Percentiles rank a stretch among this genome's conserved stretches.
These are phyloP conservation scores for Oreotrochilus melanogaster DNA, from an alignment of 2,113 vertebrate genomes.

Conservation along the genomic window DNA sequence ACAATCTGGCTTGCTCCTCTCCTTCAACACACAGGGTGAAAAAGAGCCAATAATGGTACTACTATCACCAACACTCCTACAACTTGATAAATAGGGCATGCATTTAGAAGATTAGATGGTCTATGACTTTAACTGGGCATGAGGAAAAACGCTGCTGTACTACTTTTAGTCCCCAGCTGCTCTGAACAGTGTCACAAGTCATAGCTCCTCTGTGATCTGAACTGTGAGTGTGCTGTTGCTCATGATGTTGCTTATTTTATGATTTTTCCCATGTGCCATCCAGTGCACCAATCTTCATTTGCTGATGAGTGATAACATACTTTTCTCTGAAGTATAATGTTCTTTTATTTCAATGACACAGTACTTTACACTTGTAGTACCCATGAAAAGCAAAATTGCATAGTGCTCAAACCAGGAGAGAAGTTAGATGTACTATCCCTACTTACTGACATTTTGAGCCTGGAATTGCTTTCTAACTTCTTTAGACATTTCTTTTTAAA, in stretches of 20 bases:
- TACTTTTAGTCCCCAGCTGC: neutral
- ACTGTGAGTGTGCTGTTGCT: neutral
- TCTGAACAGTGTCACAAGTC: neutral
- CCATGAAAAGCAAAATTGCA: neutral
- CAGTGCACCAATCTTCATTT: neutral
- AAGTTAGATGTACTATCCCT: neutral
- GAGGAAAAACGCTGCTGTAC: neutral
- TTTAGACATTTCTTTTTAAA: neutral
- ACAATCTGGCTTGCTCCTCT: neutral
- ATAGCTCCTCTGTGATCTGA: neutral
- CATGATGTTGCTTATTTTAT: neutral
- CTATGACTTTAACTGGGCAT: neutral
- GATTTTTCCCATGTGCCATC: neutral
- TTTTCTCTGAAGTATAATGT: neutral
- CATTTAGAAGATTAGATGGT: neutral
- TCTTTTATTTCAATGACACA: neutral
- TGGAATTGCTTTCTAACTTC: neutral
- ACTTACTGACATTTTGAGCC: neutral
- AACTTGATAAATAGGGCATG: neutral
- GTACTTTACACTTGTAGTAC: neutral
- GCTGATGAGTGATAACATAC: neutral
- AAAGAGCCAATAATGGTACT: neutral
- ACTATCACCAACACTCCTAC: accelerated
- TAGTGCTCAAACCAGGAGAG: neutral
- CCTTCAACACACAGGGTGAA: neutral